Percentiles rank a stretch among this genome's conserved stretches.
Conservation (phyloP, 1,140 invertebrate species). For the Dendroctonus valens region DNA sequence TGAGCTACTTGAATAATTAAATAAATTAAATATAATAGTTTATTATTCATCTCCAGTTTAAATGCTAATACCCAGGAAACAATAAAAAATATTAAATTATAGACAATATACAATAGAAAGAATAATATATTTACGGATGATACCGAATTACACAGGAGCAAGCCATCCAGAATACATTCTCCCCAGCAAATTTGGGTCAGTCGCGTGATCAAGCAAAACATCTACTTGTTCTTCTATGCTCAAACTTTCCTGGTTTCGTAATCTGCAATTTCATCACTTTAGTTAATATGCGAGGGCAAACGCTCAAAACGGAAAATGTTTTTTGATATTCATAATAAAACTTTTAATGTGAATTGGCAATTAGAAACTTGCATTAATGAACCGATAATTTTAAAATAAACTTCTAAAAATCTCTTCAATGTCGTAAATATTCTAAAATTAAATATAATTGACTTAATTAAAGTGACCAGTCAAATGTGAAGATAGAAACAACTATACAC, state of each 20-base stretch:
- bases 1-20: no score
- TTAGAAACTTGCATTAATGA: not conserved
- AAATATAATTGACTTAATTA: no score
- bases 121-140: not conserved
- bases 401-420: not conserved
- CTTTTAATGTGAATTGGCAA: no score
- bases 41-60: no score
- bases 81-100: not conserved
- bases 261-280: not conserved
- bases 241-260: slow-evolving; percentile 46
- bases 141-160: slow-evolving; percentile 45
- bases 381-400: not conserved
- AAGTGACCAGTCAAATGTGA: no score
- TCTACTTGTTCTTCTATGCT: slow-evolving; percentile 53
- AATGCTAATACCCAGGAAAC: no score
- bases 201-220: slow-evolving; percentile 50
- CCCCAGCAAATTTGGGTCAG: slow-evolving; percentile 50
- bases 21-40: no score
- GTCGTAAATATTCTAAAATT: not conserved
- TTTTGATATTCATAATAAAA: no score
- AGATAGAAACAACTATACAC: no score
- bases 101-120: not conserved
- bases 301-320: no score
- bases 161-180: slow-evolving; percentile 47
- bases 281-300: no score